Base-by-base conservation (phyloP, 2,888 invertebrate genomes). In the Cerastis leucographa region DNA sequence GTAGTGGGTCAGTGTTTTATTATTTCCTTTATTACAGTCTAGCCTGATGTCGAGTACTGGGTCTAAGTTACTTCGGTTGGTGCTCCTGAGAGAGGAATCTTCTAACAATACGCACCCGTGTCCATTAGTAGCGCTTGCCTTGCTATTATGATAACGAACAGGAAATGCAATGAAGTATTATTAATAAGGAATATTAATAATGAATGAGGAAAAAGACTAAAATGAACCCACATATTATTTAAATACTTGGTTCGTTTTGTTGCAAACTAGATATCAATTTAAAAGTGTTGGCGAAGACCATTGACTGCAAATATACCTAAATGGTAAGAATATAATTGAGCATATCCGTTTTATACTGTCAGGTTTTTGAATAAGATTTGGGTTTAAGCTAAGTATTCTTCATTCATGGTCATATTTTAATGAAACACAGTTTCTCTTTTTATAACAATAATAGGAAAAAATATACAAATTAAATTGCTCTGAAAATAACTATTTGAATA, bases 401-500 rank as follows among this genome's bases (percentile, higher is more conserved):
- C 17, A 66, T 75, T 70, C 66, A 76, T 70, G 54, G 66, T 19
- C 35, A 49, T 62, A 76, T 70, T 82, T 67, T n/a, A 61, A 56
- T 17, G 35, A 51, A 51, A 59, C 49, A 51, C n/a, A 59, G 25
- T 66, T 74, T 80, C 40, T 56, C 17, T 7, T 22, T 54, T 14
- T 29, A 19, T 35, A 64, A 62, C 7, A 42, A 14, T n/a, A 62
- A n/a, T 6, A 40, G 6, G 17, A 66, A 51, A 61, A 29, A 22
- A 40, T 29, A 67, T 14, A 29, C 17, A 19, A 61, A 54, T 35
- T 42, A 35, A 35, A 56, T 66, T 42, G 22, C 17, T 56, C 14
- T 44, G 14, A 49, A 56, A 56, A 59, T 71, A 49, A 71, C 62
- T 46, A 40, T 67, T 68, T 35, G 8, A 7, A 42, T 44, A 72